phyloP scores from a whole-genome alignment of 2,797 vertebrate species.

The Champsocephalus gunnari region DNA sequence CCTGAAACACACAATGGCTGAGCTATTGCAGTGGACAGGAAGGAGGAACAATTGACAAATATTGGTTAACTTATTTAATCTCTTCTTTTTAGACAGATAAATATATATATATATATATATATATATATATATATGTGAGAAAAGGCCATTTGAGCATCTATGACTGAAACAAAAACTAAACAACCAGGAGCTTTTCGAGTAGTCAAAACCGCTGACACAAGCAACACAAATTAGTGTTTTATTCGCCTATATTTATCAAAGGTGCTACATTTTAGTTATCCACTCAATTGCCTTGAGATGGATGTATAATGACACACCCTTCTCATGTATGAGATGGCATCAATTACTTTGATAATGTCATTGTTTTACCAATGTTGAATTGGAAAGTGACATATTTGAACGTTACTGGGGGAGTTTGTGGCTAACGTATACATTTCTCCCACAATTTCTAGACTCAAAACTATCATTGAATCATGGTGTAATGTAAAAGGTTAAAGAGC shows the following conservation, averaged over 20 bases:
- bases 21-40: background rate
- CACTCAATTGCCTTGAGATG: background rate
- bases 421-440: background rate
- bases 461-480: too few species aligned
- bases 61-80: background rate
- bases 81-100: background rate
- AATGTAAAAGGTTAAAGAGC: too few species aligned
- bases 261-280: background rate
- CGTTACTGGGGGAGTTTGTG: background rate
- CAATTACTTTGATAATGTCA: background rate
- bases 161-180: background rate
- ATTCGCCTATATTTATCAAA: background rate
- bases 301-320: background rate
- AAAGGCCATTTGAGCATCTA: background rate
- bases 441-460: background rate
- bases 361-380: background rate
- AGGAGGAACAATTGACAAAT: background rate
- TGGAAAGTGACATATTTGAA: background rate
- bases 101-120: too few species aligned
- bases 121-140: background rate
- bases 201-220: background rate
- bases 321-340: background rate
- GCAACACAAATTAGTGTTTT: background rate
- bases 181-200: background rate
- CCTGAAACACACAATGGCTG: background rate